Evolutionary conservation across 64 coral and sea anemone genomes (phyloP).

Genomic region (Montipora efflorescens): DNA sequence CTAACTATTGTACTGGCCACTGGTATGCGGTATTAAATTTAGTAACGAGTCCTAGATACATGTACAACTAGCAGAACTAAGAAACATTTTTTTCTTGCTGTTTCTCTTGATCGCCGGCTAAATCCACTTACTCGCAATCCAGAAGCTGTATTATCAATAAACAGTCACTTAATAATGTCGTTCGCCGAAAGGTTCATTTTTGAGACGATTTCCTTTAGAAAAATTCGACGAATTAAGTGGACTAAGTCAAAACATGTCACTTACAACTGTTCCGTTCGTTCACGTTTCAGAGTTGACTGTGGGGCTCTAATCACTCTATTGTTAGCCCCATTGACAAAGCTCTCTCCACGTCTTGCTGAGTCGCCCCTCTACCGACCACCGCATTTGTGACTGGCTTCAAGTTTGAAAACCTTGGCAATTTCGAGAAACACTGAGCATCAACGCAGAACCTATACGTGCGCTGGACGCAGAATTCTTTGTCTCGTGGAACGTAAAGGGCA

Average conservation of each 20-base stretch:
- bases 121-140: no score
- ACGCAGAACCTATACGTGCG: not conserved
- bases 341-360: constrained; percentile 5
- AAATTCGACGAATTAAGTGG: not conserved
- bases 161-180: no score
- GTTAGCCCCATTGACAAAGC: constrained; percentile 9
- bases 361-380: not conserved
- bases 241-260: not conserved
- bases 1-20: no score
- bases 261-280: constrained; percentile 5
- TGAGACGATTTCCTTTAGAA: not conserved
- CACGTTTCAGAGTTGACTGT: not conserved
- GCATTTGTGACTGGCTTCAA: constrained; percentile 18
- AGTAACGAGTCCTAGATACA: no score
- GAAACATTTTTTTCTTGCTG: no score
- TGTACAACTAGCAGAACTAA: no score
- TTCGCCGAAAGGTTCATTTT: not conserved
- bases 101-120: no score
- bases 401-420: constrained; percentile 1
- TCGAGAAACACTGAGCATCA: not conserved
- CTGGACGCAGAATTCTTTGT: not conserved
- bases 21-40: no score
- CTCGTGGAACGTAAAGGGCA: not conserved
- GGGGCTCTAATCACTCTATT: not conserved
- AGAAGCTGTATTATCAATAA: no score